phyloP scores from a whole-genome alignment of 2,797 vertebrate genomes.

The Phrynocephalus vlangalii region DNA sequence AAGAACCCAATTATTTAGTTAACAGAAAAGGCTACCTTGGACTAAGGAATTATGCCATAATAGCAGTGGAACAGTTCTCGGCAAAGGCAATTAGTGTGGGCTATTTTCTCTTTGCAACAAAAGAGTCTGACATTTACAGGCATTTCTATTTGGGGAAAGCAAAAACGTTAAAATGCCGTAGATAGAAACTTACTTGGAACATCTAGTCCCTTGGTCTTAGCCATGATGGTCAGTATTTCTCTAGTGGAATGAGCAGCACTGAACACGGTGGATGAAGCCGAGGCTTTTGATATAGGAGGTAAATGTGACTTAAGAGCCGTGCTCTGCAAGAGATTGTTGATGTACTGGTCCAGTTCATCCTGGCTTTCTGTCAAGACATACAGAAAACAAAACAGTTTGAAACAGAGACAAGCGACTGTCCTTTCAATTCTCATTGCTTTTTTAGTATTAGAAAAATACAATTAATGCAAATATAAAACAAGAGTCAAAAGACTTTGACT shows the following conservation, averaged over 20 bases:
- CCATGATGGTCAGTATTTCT: conserved; percentile 96
- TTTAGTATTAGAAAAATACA: conserved; percentile 25
- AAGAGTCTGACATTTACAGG: conserved; percentile 8
- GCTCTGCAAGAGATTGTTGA: conserved; percentile 90
- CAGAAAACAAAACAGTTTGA: conserved; percentile 43
- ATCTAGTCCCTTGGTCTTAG: conserved; percentile 90
- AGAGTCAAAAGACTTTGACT: neutral
- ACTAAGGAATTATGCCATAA: neutral
- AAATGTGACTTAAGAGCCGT: conserved; percentile 85
- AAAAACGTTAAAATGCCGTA: neutral
- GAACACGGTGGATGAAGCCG: conserved; percentile 85
- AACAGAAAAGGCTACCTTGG: accelerated
- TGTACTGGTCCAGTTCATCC: conserved; percentile 91
- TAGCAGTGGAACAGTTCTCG: neutral
- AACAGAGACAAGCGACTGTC: conserved; percentile 20
- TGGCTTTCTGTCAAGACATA: conserved; percentile 73
- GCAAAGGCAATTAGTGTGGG: neutral
- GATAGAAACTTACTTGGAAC: conserved; percentile 86
- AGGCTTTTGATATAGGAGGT: conserved; percentile 86
- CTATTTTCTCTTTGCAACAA: neutral
- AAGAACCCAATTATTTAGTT: neutral
- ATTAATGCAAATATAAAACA: neutral
- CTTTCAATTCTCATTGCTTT: conserved; percentile 8
- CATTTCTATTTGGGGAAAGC: neutral
- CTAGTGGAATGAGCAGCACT: conserved; percentile 92